phyloP scores from a whole-genome alignment of 2,888 invertebrate species.

The Panzeria rudis region DNA sequence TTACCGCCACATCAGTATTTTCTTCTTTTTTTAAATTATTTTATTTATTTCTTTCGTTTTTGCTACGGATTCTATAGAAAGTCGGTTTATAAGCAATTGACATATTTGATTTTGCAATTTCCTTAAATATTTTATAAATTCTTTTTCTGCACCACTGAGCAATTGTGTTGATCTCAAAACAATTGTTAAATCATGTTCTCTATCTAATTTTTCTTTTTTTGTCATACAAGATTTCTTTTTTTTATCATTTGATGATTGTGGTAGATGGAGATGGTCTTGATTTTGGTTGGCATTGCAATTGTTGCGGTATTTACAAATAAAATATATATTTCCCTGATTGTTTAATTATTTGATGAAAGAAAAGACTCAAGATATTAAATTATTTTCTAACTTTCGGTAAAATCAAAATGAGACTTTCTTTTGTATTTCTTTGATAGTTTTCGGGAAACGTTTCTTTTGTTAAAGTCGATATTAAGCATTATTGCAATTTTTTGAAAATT shows the following conservation, averaged over 20 bases:
- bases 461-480: too few species aligned
- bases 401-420: not conserved
- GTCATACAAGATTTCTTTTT: not conserved
- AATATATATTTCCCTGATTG: constrained; percentile 34
- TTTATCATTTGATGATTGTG: constrained; percentile 18
- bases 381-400: not conserved
- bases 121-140: constrained; percentile 18
- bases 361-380: not conserved
- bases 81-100: constrained; percentile 49
- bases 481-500: too few species aligned
- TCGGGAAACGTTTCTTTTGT: constrained; percentile 5
- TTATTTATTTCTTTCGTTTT: constrained; percentile 25
- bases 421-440: not conserved
- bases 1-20: not conserved
- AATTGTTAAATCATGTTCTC: constrained; percentile 11
- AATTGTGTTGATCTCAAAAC: constrained; percentile 35
- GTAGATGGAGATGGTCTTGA: constrained; percentile 39
- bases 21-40: constrained; percentile 21
- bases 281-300: constrained; percentile 58
- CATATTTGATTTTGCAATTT: constrained; percentile 58
- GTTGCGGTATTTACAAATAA: constrained; percentile 58
- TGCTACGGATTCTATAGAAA: constrained; percentile 10
- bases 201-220: not conserved
- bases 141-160: constrained; percentile 53
- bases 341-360: constrained; percentile 19